These are phyloP conservation scores for Nerophis ophidion DNA, from an alignment of 2,113 vertebrate species.

Conservation along the genomic window DNA sequence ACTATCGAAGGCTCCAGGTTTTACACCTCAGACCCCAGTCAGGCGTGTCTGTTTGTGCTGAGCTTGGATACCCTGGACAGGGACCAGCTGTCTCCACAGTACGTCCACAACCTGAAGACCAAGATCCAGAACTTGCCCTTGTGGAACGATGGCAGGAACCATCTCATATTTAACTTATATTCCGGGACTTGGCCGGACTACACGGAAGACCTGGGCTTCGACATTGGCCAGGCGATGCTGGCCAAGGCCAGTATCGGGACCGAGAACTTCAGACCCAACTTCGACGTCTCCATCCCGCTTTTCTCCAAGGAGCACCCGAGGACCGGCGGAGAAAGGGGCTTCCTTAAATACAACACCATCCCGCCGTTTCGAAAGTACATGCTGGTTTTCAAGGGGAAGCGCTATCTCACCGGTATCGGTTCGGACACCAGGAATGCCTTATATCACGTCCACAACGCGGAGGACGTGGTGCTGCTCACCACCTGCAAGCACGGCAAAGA, in stretches of 20 bases:
- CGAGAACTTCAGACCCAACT: constrained; percentile 93
- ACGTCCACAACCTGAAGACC: constrained; percentile 93
- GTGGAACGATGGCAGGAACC: constrained; percentile 98
- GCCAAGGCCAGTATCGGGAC: constrained; percentile 97
- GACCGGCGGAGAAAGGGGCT: constrained; percentile 94
- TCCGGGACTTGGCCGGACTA: constrained; percentile 99
- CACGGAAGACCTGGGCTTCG: constrained; percentile 96
- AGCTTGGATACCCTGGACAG: constrained; percentile 97
- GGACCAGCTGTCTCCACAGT: constrained; percentile 97
- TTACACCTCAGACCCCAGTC: constrained; percentile 93
- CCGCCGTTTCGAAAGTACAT: constrained; percentile 98
- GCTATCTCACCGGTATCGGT: constrained; percentile 98
- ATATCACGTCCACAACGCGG: constrained; percentile 97
- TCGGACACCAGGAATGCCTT: constrained; percentile 99
- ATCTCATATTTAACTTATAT: constrained; percentile 99
- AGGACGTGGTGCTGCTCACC: constrained; percentile 96
- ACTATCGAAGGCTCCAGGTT: constrained; percentile 90
- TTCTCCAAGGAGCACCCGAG: constrained; percentile 98
- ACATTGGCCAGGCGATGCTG: constrained; percentile 97
- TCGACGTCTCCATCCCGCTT: constrained; percentile 97
- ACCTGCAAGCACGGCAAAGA: constrained; percentile 99
- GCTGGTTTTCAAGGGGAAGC: constrained; percentile 98
- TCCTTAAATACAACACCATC: constrained; percentile 92
- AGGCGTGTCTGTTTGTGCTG: constrained; percentile 94
- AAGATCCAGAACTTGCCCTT: constrained; percentile 95